These are phyloP conservation scores for Triplophysa bombifrons DNA, from an alignment of 2,797 vertebrate species.

Conservation along the genomic window DNA sequence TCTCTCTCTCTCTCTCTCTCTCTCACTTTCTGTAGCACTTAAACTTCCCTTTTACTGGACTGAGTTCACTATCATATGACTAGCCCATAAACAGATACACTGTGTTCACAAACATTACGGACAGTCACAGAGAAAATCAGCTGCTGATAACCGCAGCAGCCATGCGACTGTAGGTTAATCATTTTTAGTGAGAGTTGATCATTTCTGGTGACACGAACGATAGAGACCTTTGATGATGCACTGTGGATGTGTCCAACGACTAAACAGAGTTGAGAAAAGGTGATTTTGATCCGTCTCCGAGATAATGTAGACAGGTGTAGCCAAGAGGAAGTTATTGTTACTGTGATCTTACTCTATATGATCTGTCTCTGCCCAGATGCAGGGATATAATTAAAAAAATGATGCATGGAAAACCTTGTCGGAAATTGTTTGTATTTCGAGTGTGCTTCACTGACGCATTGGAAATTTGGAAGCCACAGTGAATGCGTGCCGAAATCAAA, in stretches of 20 bases:
- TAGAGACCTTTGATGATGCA: background rate
- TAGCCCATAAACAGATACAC: constrained; percentile 44
- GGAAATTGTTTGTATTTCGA: background rate
- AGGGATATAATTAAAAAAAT: background rate
- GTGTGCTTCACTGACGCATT: background rate
- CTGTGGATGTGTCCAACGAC: background rate
- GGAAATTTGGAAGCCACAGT: no score
- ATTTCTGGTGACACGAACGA: background rate
- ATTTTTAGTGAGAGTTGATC: background rate
- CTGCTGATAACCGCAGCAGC: background rate
- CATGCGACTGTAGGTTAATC: background rate
- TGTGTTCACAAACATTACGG: constrained; percentile 37
- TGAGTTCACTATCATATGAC: constrained; percentile 53
- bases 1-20: constrained; percentile 8
- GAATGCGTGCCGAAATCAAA: no score
- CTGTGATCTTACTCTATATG: background rate
- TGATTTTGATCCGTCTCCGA: background rate
- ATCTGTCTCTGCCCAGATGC: background rate
- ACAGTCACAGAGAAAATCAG: constrained; percentile 29
- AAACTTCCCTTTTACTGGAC: constrained; percentile 36
- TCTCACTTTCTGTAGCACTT: constrained; percentile 26
- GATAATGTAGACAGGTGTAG: background rate
- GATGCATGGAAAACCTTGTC: background rate
- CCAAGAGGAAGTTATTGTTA: background rate
- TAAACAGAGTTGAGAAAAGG: background rate